A percentile compares a stretch with the other conserved stretches of the same genome.
Conservation (phyloP, 1,140 invertebrate genomes). For the Berghia stephanieae region DNA sequence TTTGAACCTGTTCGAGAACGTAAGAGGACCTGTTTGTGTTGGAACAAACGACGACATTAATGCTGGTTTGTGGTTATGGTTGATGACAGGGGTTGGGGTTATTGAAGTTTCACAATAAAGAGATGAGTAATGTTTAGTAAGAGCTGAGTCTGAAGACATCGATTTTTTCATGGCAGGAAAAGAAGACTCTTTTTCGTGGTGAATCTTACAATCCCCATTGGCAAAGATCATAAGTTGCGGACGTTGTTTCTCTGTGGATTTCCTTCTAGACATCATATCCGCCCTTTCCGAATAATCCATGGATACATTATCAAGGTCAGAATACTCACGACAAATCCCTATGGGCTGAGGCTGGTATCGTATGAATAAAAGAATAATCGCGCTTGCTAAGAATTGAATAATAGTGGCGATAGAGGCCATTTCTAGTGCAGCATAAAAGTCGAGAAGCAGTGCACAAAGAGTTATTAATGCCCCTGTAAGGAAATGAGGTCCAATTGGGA, state of each 20-base stretch:
- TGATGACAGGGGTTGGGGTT: too few species aligned
- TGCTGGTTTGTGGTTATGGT: too few species aligned
- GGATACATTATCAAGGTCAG: constrained; percentile 45
- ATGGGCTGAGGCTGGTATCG: constrained; percentile 47
- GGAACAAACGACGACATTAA: too few species aligned
- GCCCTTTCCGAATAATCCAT: too few species aligned
- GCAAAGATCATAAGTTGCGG: constrained; percentile 37
- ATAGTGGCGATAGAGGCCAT: constrained; percentile 92
- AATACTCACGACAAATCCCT: constrained; percentile 55
- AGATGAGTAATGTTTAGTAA: too few species aligned
- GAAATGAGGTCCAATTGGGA: constrained; percentile 48
- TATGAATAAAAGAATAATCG: constrained; percentile 84
- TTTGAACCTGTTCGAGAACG: too few species aligned
- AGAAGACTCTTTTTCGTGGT: constrained; percentile 1
- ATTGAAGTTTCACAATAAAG: too few species aligned
- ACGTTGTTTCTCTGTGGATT: background rate
- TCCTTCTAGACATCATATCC: too few species aligned
- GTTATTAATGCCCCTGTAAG: constrained; percentile 78
- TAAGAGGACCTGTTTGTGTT: too few species aligned
- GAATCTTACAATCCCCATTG: constrained; percentile 37
- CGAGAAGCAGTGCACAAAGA: constrained; percentile 81
- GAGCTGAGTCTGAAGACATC: too few species aligned
- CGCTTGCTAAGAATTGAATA: constrained; percentile 87
- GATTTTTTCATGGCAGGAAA: too few species aligned
- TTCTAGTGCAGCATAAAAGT: constrained; percentile 83